A percentile compares a stretch with the other conserved stretches of the same genome.
Evolutionary conservation across 2,113 vertebrate genomes (phyloP).

Genomic region (Platichthys stellatus): DNA sequence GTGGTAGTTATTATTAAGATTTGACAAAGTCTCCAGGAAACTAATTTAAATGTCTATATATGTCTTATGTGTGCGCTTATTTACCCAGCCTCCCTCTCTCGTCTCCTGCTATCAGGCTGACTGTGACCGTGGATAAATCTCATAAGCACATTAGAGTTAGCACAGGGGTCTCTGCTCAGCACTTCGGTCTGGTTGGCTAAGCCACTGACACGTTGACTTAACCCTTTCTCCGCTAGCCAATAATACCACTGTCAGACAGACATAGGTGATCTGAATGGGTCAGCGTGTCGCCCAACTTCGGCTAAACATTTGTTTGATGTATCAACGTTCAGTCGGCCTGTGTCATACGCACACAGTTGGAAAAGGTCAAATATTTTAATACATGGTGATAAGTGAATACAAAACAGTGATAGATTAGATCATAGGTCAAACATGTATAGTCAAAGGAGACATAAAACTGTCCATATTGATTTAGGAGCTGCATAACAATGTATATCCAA

Average conservation of each 20-base stretch:
- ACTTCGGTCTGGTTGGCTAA: conserved; percentile 40
- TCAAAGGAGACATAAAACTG: too few relatives aligned
- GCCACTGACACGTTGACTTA: conserved; percentile 10
- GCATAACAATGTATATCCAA: too few relatives aligned
- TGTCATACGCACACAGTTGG: too few relatives aligned
- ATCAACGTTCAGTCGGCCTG: too few relatives aligned
- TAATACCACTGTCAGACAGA: not conserved
- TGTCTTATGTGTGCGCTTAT: not conserved
- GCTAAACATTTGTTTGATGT: too few relatives aligned
- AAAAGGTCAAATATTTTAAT: not conserved
- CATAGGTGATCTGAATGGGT: not conserved
- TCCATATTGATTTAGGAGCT: too few relatives aligned
- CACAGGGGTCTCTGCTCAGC: conserved; percentile 44
- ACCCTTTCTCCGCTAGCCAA: conserved; percentile 8
- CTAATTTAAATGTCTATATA: not conserved
- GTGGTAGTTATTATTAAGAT: too few relatives aligned
- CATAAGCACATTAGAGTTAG: conserved; percentile 73
- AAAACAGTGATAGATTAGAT: too few relatives aligned
- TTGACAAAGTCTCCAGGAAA: not conserved
- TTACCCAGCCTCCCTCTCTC: not conserved
- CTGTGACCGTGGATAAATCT: conserved; percentile 48
- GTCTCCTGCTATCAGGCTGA: conserved; percentile 24
- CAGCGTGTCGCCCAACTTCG: not conserved
- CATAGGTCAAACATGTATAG: too few relatives aligned
- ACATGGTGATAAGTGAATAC: too few relatives aligned